Percentiles rank a stretch among this genome's conserved stretches.
Evolutionary conservation across 2,113 vertebrate species (phyloP).

Genomic region (Dicrurus megarhynchus): DNA sequence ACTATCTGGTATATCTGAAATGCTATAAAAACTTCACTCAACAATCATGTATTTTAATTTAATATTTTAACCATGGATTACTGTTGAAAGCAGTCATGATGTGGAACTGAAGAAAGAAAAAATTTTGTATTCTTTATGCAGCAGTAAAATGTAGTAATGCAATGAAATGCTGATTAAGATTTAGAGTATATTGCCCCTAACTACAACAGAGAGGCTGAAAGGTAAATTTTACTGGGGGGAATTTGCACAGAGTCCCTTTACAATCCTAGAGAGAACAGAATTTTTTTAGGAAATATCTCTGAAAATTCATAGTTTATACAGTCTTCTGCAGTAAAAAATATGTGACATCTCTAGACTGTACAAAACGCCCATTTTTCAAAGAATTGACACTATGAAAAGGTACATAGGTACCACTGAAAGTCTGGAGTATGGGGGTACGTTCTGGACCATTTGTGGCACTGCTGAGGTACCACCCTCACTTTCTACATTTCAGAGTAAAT

Average conservation of each 20-base stretch:
- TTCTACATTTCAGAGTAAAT: neutral
- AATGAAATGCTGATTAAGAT: conserved; percentile 7
- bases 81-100: neutral
- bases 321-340: neutral
- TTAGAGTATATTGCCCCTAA: neutral
- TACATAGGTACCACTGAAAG: neutral
- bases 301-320: neutral
- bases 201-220: neutral
- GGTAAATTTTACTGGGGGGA: neutral
- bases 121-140: neutral
- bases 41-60: neutral
- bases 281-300: neutral
- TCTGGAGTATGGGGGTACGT: fast-evolving
- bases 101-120: neutral
- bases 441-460: neutral
- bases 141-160: neutral
- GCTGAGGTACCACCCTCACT: neutral
- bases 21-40: neutral
- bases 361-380: neutral
- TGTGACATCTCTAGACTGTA: neutral
- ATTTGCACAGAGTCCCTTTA: neutral
- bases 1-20: neutral
- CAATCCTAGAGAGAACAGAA: neutral
- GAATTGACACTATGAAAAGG: neutral
- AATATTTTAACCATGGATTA: neutral